phyloP scores from a whole-genome alignment of 1,140 invertebrate species.

The Cherax quadricarinatus region DNA sequence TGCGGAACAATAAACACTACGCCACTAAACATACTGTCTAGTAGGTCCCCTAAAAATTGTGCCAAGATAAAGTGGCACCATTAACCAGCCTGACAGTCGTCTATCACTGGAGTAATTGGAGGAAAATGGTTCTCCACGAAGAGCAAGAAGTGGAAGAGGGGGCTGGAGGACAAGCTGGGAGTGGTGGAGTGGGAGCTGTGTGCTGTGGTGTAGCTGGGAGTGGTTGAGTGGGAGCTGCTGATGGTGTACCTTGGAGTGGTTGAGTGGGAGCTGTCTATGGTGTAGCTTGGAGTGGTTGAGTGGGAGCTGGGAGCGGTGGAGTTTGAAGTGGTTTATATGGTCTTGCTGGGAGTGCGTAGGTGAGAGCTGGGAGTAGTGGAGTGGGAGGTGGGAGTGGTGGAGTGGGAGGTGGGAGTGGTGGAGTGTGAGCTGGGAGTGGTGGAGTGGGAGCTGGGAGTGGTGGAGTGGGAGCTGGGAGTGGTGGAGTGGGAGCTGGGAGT shows the following conservation, averaged over 20 bases:
- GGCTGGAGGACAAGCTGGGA: neutral
- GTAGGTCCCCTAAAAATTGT: slow-evolving; percentile 26
- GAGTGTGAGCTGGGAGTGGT: neutral
- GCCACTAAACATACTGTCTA: neutral
- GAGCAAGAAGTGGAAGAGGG: slow-evolving; percentile 16
- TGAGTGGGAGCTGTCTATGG: neutral
- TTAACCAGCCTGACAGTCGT: slow-evolving; percentile 57
- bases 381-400: neutral
- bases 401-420: neutral
- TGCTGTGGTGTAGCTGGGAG: neutral
- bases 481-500: neutral
- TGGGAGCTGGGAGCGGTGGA: neutral
- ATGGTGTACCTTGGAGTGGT: neutral
- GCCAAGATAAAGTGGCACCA: slow-evolving; percentile 57
- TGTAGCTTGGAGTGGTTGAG: neutral
- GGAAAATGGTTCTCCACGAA: slow-evolving; percentile 33
- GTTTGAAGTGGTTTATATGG: neutral
- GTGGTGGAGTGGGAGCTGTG: no score
- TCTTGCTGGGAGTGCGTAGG: neutral
- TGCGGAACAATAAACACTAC: slow-evolving; percentile 1
- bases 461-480: neutral
- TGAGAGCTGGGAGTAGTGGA: neutral
- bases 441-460: neutral
- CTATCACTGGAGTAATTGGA: slow-evolving; percentile 57
- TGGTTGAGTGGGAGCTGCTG: neutral